Percentiles rank a stretch among this genome's conserved stretches.
These are phyloP conservation scores for Pelobates cultripes DNA, from an alignment of 2,797 vertebrate species.

Conservation along the genomic window DNA sequence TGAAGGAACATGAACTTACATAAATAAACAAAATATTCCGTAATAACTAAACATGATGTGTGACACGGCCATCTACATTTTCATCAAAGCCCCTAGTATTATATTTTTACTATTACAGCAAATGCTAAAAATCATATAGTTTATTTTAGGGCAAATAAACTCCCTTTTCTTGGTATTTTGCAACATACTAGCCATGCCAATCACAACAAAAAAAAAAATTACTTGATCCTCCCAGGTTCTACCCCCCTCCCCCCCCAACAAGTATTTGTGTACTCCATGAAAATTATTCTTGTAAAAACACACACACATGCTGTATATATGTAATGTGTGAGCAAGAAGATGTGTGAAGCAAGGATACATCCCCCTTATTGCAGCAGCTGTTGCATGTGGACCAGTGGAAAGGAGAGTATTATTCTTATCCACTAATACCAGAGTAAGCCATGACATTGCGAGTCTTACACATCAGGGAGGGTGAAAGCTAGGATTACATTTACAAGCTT, in stretches of 20 bases:
- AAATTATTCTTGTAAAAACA: too few species aligned
- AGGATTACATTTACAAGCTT: constrained; percentile 25
- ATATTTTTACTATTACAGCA: neutral
- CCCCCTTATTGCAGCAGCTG: constrained; percentile 31
- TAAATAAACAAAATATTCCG: neutral
- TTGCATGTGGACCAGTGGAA: constrained; percentile 27
- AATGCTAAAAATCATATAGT: too few species aligned
- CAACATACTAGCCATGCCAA: too few species aligned
- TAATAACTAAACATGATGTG: neutral
- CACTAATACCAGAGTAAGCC: constrained; percentile 43
- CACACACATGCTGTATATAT: too few species aligned
- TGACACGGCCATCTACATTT: neutral
- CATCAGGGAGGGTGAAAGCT: constrained; percentile 31
- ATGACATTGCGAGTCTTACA: constrained; percentile 39
- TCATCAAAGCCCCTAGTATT: neutral
- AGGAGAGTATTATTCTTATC: constrained; percentile 47
- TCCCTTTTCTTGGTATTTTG: too few species aligned
- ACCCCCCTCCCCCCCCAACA: too few species aligned
- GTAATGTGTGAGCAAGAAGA: neutral
- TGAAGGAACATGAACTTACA: neutral
- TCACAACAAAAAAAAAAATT: too few species aligned
- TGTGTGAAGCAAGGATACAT: constrained; percentile 15
- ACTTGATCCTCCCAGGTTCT: too few species aligned
- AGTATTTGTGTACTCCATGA: too few species aligned
- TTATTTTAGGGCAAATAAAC: too few species aligned